Percentiles rank a stretch among this genome's conserved stretches.
Conservation (phyloP, 2,888 invertebrate genomes). For the Hetaerina titia region DNA sequence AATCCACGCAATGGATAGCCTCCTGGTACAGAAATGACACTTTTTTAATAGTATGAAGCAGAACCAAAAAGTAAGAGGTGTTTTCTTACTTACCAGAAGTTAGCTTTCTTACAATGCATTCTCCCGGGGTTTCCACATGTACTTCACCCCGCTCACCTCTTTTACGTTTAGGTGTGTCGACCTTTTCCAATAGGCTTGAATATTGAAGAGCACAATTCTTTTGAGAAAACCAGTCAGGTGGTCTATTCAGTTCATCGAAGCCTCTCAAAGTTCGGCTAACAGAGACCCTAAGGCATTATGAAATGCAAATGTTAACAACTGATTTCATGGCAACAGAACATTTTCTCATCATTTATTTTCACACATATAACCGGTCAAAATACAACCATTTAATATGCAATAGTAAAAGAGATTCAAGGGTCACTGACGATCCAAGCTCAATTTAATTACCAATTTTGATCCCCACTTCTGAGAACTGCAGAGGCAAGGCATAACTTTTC, state of each 20-base stretch:
- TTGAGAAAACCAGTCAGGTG: slow-evolving; percentile 93
- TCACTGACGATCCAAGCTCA: not conserved
- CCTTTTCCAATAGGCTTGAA: slow-evolving; percentile 87
- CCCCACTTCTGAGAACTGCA: slow-evolving; percentile 90
- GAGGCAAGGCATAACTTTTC: slow-evolving; percentile 93
- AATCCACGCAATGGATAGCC: too few species aligned
- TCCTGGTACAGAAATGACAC: too few species aligned
- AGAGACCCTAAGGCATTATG: slow-evolving; percentile 83
- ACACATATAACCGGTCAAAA: too few species aligned
- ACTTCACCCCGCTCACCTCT: slow-evolving; percentile 80
- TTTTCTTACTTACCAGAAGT: slow-evolving; percentile 78
- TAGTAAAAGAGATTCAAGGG: not conserved
- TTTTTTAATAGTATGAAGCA: not conserved
- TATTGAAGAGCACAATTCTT: slow-evolving; percentile 95
- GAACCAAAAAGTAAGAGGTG: not conserved
- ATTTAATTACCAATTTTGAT: slow-evolving; percentile 85
- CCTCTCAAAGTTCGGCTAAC: slow-evolving; percentile 90
- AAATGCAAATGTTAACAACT: not conserved
- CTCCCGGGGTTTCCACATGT: slow-evolving; percentile 84
- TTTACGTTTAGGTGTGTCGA: slow-evolving; percentile 91
- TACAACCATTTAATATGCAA: not conserved
- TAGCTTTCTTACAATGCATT: slow-evolving; percentile 87
- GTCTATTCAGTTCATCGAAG: slow-evolving; percentile 87
- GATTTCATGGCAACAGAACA: not conserved
- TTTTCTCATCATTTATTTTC: too few species aligned